Evolutionary conservation across 1,140 invertebrate species (phyloP).

Genomic region (Eufriesea mexicana): DNA sequence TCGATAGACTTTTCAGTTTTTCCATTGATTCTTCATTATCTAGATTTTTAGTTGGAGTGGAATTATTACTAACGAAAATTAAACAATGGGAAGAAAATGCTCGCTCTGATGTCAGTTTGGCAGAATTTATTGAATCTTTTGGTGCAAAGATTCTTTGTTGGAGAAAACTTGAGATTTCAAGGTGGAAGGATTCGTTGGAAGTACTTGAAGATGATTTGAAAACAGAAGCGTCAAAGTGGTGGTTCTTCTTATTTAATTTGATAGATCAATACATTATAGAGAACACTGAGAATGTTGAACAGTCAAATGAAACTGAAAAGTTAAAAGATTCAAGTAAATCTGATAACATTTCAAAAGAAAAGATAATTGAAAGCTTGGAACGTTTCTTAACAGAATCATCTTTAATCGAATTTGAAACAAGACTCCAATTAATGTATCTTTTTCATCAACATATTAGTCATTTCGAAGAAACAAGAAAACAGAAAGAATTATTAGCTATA

Average conservation of each 20-base stretch:
- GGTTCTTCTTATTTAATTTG: conserved; percentile 93
- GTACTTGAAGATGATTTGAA: conserved; percentile 85
- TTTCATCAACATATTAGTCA: conserved; percentile 90
- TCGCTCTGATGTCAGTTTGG: conserved; percentile 92
- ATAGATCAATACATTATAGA: conserved; percentile 81
- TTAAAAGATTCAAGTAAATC: not conserved
- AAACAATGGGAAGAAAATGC: conserved; percentile 97
- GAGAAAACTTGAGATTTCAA: conserved; percentile 94
- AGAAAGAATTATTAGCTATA: conserved; percentile 85
- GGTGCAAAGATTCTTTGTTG: conserved; percentile 81
- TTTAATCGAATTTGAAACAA: conserved; percentile 91
- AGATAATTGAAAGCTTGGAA: conserved; percentile 84
- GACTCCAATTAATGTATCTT: conserved; percentile 90
- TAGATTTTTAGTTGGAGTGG: conserved; percentile 94
- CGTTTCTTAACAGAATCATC: conserved; percentile 93
- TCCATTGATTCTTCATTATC: conserved; percentile 91
- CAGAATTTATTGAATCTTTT: conserved; percentile 83
- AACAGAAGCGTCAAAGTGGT: conserved; percentile 90
- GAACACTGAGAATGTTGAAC: conserved; percentile 13
- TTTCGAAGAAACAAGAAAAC: conserved; percentile 78
- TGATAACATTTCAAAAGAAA: conserved; percentile 67
- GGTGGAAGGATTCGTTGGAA: conserved; percentile 91
- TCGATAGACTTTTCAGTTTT: conserved; percentile 90
- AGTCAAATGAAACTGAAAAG: not conserved
- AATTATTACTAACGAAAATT: conserved; percentile 91